Evolutionary conservation across 2,797 vertebrate genomes (phyloP).

Genomic region (Taeniopygia guttata): DNA sequence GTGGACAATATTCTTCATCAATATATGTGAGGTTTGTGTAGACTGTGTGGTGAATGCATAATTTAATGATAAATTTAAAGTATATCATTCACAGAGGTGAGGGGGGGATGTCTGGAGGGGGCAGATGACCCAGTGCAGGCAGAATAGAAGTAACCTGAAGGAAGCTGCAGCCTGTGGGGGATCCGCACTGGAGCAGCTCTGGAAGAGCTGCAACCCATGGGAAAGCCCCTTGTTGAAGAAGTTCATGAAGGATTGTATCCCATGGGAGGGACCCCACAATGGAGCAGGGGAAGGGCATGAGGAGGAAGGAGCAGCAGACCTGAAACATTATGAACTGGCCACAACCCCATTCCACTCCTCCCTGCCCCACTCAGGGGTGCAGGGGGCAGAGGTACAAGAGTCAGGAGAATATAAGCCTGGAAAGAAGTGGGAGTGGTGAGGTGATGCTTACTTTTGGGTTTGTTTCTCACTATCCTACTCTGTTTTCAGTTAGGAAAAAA

Average conservation of each 20-base stretch:
- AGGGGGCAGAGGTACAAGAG: fast-evolving
- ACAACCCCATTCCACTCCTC: not conserved
- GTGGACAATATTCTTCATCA: not conserved
- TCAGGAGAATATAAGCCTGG: too few species aligned
- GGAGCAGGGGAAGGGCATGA: not conserved
- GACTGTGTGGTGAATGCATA: not conserved
- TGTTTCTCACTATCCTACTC: not conserved
- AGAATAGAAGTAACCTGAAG: not conserved
- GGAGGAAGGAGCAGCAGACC: not conserved
- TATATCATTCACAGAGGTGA: not conserved
- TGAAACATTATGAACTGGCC: not conserved
- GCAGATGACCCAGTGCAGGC: not conserved
- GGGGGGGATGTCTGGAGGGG: fast-evolving
- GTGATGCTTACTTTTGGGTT: not conserved
- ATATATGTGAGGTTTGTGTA: not conserved
- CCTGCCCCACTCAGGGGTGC: fast-evolving
- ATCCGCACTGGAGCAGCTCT: fast-evolving
- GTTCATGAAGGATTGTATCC: not conserved
- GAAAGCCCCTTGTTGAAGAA: not conserved
- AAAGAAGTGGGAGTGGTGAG: not conserved
- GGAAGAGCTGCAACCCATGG: not conserved
- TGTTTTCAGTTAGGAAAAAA: not conserved
- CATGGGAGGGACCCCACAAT: not conserved
- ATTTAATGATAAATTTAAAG: not conserved
- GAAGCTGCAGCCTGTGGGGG: not conserved